These are phyloP conservation scores for Lysandra coridon DNA, from an alignment of 2,888 invertebrate genomes.

Conservation along the genomic window DNA sequence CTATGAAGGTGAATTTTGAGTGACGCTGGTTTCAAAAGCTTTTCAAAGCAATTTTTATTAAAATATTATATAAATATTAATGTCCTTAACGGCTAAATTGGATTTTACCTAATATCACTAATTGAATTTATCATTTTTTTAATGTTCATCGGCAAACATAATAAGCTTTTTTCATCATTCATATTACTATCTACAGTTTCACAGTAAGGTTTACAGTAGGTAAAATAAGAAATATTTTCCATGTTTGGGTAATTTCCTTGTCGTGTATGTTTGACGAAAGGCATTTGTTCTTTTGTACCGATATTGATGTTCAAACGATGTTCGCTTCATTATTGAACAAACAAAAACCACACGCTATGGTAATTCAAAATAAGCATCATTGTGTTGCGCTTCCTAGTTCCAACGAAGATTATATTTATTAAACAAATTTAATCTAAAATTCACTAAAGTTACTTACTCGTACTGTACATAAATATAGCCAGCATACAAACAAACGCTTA, in stretches of 20 bases:
- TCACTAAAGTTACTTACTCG: not conserved
- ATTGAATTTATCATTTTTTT: not conserved
- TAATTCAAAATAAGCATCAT: not conserved
- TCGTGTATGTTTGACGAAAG: not conserved
- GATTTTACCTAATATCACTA: not conserved
- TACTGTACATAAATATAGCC: not conserved
- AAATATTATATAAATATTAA: not conserved
- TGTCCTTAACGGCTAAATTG: not conserved
- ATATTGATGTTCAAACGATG: not conserved
- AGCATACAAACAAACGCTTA: not conserved
- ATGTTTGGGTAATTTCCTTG: not conserved
- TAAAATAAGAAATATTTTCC: not conserved
- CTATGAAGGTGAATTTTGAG: slow-evolving; percentile 68
- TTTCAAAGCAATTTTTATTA: not conserved
- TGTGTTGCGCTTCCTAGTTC: not conserved
- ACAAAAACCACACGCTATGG: not conserved
- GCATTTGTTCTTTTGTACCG: not conserved
- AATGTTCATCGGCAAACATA: not conserved
- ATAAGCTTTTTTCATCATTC: slow-evolving; percentile 10
- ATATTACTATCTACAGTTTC: not conserved
- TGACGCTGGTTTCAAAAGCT: slow-evolving; percentile 32
- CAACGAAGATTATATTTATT: not conserved
- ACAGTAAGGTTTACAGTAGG: too few relatives aligned
- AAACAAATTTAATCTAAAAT: not conserved
- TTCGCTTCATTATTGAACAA: slow-evolving; percentile 1